phyloP scores from a whole-genome alignment of 2,113 vertebrate genomes.

The Notarius lentiginosus region DNA sequence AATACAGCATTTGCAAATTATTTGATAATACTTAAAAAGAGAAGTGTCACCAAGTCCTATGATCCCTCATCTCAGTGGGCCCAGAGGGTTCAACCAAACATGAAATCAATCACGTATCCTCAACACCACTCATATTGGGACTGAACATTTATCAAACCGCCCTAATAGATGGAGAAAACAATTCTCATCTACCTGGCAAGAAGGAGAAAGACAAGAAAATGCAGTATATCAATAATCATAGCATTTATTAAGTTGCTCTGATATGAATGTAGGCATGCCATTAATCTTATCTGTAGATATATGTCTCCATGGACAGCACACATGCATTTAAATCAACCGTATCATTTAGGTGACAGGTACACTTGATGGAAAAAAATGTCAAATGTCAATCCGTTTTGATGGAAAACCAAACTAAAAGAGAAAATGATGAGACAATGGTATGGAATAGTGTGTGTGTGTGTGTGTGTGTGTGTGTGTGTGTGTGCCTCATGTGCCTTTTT shows the following conservation, averaged over 20 bases:
- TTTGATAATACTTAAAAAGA: background rate
- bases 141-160: conserved; percentile 60
- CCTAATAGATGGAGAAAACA: conserved; percentile 46
- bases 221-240: conserved; percentile 71
- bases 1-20: background rate
- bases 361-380: conserved; percentile 62
- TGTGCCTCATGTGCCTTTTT: background rate
- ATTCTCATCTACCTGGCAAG: conserved; percentile 54
- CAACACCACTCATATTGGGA: conserved; percentile 6
- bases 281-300: conserved; percentile 68
- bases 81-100: background rate
- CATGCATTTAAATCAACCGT: conserved; percentile 74
- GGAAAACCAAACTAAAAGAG: conserved; percentile 36
- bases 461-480: conserved; percentile 3
- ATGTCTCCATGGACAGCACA: conserved; percentile 54
- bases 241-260: conserved; percentile 60
- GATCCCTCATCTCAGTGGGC: background rate
- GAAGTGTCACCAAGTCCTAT: background rate
- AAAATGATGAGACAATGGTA: conserved; percentile 41
- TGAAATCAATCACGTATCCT: conserved; percentile 30
- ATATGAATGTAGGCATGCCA: conserved; percentile 55
- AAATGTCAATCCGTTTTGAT: conserved; percentile 36
- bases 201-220: conserved; percentile 59
- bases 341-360: conserved; percentile 66
- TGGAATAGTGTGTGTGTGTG: background rate